Evolutionary conservation across 2,113 vertebrate species (phyloP).

Genomic region (Speoplatyrhinus poulsoni): DNA sequence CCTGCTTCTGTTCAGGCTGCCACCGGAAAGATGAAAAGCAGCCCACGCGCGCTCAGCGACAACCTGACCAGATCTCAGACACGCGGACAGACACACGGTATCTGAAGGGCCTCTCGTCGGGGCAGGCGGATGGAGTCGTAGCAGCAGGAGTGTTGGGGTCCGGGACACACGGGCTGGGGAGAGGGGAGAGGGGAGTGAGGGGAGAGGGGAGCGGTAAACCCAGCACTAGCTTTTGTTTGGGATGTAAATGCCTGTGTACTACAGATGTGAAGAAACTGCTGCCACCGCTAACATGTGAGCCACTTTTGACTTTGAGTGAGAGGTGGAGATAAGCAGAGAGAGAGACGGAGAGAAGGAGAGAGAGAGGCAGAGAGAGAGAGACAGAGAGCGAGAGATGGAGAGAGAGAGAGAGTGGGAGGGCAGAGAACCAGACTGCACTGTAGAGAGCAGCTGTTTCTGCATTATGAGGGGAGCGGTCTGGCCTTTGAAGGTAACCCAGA

Average conservation of each 20-base stretch:
- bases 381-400: not conserved
- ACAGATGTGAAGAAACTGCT: constrained; percentile 68
- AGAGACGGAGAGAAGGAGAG: constrained; percentile 16
- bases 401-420: constrained; percentile 14
- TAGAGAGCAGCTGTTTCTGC: constrained; percentile 77
- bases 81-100: constrained; percentile 40
- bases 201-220: constrained; percentile 28
- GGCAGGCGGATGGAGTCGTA: constrained; percentile 49
- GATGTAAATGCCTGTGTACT: constrained; percentile 70
- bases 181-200: constrained; percentile 11
- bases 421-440: constrained; percentile 69
- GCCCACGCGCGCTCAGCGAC: constrained; percentile 48
- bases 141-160: constrained; percentile 51
- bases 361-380: constrained; percentile 32
- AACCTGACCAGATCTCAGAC: constrained; percentile 50
- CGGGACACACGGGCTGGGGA: constrained; percentile 54
- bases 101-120: constrained; percentile 58
- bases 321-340: constrained; percentile 1
- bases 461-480: constrained; percentile 68
- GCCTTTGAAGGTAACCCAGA: constrained; percentile 79
- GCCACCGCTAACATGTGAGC: constrained; percentile 71
- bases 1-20: constrained; percentile 33
- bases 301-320: constrained; percentile 77
- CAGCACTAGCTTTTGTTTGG: constrained; percentile 74
- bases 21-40: constrained; percentile 59